Percentiles rank a stretch among this genome's conserved stretches.
Evolutionary conservation across 1,140 invertebrate species (phyloP).

Genomic region (Drosophila pectinifera): DNA sequence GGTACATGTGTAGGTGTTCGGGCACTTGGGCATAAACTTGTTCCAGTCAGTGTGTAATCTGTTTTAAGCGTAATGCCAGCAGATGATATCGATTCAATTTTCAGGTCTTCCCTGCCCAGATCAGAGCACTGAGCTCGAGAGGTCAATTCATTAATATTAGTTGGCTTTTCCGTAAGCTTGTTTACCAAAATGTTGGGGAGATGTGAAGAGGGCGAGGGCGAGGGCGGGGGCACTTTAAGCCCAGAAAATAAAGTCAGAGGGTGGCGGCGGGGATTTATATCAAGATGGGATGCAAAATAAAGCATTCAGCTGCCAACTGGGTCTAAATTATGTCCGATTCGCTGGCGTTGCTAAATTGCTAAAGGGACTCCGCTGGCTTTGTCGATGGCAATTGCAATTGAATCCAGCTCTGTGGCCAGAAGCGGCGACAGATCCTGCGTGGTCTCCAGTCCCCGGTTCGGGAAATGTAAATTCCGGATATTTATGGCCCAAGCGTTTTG

Average conservation of each 20-base stretch:
- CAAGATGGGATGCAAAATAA: conserved; percentile 31
- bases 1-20: conserved; percentile 37
- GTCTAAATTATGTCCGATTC: conserved; percentile 55
- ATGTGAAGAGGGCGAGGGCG: neutral
- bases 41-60: conserved; percentile 61
- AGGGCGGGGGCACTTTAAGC: conserved; percentile 15
- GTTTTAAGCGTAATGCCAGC: conserved; percentile 65
- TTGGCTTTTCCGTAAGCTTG: conserved; percentile 15
- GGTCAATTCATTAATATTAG: conserved; percentile 42
- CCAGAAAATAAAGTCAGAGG: neutral
- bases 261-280: conserved; percentile 24
- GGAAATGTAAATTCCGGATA: conserved; percentile 50
- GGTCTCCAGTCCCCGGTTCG: conserved; percentile 3
- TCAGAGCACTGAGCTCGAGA: conserved; percentile 12
- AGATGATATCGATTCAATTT: conserved; percentile 64
- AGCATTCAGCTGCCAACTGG: conserved; percentile 43
- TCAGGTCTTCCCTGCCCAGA: conserved; percentile 1
- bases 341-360: conserved; percentile 16
- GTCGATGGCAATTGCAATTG: conserved; percentile 33
- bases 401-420: conserved; percentile 22
- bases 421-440: conserved; percentile 35
- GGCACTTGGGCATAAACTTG: conserved; percentile 39
- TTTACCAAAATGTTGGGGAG: conserved; percentile 10
- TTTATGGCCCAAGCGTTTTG: conserved; percentile 49
- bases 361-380: conserved; percentile 1